Evolutionary conservation across 2,113 vertebrate species (phyloP).

Genomic region (Sprattus sprattus): DNA sequence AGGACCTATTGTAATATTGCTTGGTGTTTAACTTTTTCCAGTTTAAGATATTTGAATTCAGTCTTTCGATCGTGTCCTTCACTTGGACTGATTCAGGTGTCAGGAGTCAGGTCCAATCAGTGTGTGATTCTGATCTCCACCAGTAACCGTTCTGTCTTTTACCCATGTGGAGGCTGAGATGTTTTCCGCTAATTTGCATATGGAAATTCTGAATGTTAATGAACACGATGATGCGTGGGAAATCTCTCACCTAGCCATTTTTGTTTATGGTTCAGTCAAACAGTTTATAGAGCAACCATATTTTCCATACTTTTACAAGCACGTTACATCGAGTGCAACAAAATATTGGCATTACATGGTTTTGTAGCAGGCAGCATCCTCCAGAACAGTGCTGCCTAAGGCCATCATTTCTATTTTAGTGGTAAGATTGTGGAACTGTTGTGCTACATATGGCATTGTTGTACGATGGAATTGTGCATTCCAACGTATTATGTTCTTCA

Average conservation of each 20-base stretch:
- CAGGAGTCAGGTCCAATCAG: neutral
- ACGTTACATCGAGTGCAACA: neutral
- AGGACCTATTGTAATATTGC: neutral
- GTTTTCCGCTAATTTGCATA: conserved; percentile 82
- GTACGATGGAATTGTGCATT: neutral
- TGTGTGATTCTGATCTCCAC: neutral
- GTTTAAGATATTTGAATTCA: neutral
- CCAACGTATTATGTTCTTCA: neutral
- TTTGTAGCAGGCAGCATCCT: neutral
- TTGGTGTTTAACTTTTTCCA: neutral
- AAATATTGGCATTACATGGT: neutral
- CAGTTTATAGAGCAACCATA: conserved; percentile 27
- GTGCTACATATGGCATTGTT: neutral
- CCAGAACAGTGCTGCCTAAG: neutral
- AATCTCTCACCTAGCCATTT: conserved; percentile 66
- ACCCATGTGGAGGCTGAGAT: neutral
- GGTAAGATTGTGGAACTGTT: neutral
- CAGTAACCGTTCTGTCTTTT: neutral
- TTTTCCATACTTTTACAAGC: neutral
- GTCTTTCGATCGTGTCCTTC: neutral
- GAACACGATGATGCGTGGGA: conserved; percentile 72
- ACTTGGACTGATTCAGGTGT: neutral
- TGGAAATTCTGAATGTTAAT: conserved; percentile 91
- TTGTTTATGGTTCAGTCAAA: conserved; percentile 56
- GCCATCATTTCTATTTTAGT: neutral